Evolutionary conservation across 1,140 invertebrate genomes (phyloP).

Genomic region (Brachionus rubens): DNA sequence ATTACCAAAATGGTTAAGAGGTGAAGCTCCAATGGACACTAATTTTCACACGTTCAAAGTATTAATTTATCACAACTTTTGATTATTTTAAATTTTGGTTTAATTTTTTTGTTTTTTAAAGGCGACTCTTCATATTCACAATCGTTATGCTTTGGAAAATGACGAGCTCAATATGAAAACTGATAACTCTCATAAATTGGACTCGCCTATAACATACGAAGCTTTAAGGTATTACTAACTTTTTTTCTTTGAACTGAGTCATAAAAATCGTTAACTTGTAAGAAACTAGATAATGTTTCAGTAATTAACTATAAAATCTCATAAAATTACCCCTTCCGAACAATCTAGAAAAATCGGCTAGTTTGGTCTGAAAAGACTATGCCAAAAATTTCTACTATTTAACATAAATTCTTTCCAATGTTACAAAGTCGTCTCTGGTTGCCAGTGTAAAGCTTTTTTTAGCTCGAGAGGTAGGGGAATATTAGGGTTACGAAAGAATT

Average conservation of each 20-base stretch:
- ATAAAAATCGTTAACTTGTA: too few relatives aligned
- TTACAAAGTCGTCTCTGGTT: too few relatives aligned
- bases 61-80: constrained; percentile 74
- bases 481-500: too few relatives aligned
- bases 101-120: not conserved
- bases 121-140: constrained; percentile 36
- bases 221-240: constrained; percentile 72
- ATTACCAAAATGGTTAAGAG: constrained; percentile 77
- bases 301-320: too few relatives aligned
- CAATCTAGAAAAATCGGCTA: too few relatives aligned
- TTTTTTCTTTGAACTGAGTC: not conserved
- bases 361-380: too few relatives aligned
- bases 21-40: constrained; percentile 66
- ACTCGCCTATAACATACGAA: constrained; percentile 36
- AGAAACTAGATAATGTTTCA: too few relatives aligned
- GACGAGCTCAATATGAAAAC: constrained; percentile 39
- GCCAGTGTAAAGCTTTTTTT: too few relatives aligned
- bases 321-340: too few relatives aligned
- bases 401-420: too few relatives aligned
- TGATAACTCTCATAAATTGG: constrained; percentile 36
- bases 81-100: constrained; percentile 75
- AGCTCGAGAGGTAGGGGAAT: too few relatives aligned
- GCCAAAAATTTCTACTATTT: too few relatives aligned
- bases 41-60: constrained; percentile 86
- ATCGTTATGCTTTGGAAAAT: constrained; percentile 43